Evolutionary conservation across 2,888 invertebrate species (phyloP), one percentile per base, ranked within the genome.

Genomic region (Lepidochitona cinerea): DNA sequence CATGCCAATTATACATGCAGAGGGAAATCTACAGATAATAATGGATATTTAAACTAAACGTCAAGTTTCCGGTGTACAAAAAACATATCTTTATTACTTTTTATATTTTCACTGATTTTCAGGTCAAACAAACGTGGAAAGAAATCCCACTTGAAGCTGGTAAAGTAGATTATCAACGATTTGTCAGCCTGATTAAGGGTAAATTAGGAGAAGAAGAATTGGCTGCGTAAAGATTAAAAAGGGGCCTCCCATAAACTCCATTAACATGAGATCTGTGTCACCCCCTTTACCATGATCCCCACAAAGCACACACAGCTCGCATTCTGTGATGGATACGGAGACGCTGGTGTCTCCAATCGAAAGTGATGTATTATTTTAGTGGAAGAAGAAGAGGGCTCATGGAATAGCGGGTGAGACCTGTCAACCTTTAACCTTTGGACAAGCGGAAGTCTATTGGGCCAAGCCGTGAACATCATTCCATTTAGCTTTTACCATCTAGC

Each of bases 151-250:
- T 92, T 72, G 87, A 88, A 71, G 91, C 87, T 70, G 92, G 92
- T 82, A 87, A 89, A 81, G 85, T 92, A 75, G 92, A 92, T 86
- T 92, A 92, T 87, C 88, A 90, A 77, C 91, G 89, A 71, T 92
- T 92, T 83, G 91, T 91, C 72, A 86, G 86, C 67, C 88, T 91
- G 76, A 91, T 92, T 82, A 92, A 92, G 89, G 91, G 92, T 79
- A 92, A 92, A 78, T 91, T 91, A 75, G 90, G 92, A 73, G 91
- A 91, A 23, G 88, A 87, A 37, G 75, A 80, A 53, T 29, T 66
- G 59, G 32, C 32, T 23, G 59, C 59, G 59, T 59, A 59, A 59
- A 2, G 49, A n/a, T n/a, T n/a, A n/a, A n/a, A n/a, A n/a, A n/a
- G 29, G 59, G 59, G 29, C 29, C 23, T 32, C 29, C 59, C 59